These are phyloP conservation scores for Leucopsar rothschildi DNA, from an alignment of 2,113 vertebrate species.

Conservation along the genomic window DNA sequence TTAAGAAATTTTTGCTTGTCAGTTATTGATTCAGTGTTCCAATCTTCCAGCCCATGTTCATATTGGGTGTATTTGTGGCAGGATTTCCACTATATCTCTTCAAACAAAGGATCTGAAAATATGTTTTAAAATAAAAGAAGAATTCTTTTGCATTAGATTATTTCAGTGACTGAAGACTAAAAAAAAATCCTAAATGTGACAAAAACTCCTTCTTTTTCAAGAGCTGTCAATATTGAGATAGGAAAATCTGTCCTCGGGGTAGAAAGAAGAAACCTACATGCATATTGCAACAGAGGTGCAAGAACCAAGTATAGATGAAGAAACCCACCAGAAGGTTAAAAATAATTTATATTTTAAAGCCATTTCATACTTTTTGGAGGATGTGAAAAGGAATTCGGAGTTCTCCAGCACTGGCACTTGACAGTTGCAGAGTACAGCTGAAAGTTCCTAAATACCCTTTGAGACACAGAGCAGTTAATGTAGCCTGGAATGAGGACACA, in stretches of 20 bases:
- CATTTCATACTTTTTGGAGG: neutral
- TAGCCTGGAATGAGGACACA: constrained; percentile 12
- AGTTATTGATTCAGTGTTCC: neutral
- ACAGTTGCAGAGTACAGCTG: neutral
- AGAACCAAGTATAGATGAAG: neutral
- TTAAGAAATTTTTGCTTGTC: neutral
- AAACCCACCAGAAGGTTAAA: neutral
- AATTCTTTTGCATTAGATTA: neutral
- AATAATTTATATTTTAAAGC: neutral
- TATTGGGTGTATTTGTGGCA: neutral
- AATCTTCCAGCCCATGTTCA: neutral
- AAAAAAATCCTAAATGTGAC: neutral
- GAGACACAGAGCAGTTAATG: constrained; percentile 18
- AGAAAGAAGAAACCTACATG: neutral
- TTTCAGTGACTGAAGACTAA: neutral
- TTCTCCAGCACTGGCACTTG: neutral
- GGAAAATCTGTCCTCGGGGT: neutral
- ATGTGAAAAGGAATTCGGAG: neutral
- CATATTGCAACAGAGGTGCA: neutral
- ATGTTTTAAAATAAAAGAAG: neutral
- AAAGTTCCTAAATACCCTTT: neutral
- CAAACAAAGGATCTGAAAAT: neutral
- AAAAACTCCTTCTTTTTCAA: neutral
- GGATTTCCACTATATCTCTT: neutral
- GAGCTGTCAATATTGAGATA: neutral